Evolutionary conservation across 2,888 invertebrate genomes (phyloP).

Genomic region (Palloptera scutellata): DNA sequence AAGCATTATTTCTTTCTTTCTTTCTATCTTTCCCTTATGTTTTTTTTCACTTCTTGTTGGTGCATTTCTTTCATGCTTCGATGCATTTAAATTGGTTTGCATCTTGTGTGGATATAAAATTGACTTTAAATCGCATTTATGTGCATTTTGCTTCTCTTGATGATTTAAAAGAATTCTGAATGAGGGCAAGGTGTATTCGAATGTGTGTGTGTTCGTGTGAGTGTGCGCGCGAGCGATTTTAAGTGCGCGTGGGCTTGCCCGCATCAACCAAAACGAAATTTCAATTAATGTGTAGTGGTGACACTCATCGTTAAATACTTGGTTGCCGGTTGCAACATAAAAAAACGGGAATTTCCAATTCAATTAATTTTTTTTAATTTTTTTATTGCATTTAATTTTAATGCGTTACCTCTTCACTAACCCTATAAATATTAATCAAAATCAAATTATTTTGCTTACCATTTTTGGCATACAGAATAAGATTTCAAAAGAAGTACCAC

Average conservation of each 20-base stretch:
- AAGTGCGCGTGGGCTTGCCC: not conserved
- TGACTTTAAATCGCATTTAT: slow-evolving; percentile 3
- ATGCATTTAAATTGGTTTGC: slow-evolving; percentile 22
- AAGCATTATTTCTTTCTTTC: slow-evolving; percentile 3
- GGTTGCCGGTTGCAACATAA: too few relatives aligned
- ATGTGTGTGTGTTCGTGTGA: not conserved
- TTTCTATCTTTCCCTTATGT: not conserved
- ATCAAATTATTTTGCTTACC: too few relatives aligned
- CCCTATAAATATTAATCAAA: too few relatives aligned
- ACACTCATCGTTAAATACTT: slow-evolving; percentile 19
- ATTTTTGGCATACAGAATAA: too few relatives aligned
- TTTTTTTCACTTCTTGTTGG: not conserved
- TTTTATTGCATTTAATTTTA: too few relatives aligned
- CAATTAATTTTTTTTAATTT: too few relatives aligned
- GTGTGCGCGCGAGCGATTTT: not conserved
- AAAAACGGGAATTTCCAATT: too few relatives aligned
- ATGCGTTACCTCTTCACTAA: too few relatives aligned
- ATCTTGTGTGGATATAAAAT: slow-evolving; percentile 13
- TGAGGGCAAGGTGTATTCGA: slow-evolving; percentile 11
- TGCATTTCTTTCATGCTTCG: slow-evolving; percentile 9
- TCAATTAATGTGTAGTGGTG: slow-evolving; percentile 21
- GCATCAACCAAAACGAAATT: not conserved
- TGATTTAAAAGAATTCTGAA: not conserved
- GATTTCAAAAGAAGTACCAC: too few relatives aligned
- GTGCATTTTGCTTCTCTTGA: not conserved